Percentiles rank a stretch among this genome's conserved stretches.
Evolutionary conservation across 2,113 vertebrate species (phyloP).

Genomic region (Prunella fulvescens): DNA sequence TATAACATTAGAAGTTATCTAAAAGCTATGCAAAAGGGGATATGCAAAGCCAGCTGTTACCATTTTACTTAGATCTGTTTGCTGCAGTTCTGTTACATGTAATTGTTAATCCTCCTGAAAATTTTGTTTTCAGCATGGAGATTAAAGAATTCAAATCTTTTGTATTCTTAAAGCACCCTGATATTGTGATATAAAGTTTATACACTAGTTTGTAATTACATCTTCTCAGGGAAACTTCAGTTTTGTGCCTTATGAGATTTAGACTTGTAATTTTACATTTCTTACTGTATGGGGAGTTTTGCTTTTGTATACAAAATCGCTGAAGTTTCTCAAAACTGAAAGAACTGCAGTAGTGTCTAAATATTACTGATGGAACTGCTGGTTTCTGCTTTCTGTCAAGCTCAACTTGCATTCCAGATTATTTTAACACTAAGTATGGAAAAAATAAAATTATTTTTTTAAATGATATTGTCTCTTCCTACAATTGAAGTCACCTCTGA

Average conservation of each 20-base stretch:
- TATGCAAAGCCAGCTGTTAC: constrained; percentile 38
- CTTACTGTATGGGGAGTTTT: neutral
- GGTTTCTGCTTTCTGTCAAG: neutral
- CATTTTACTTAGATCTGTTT: neutral
- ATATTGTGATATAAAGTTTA: neutral
- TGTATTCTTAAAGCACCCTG: neutral
- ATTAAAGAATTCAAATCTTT: neutral
- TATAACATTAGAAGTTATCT: neutral
- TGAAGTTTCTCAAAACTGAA: neutral
- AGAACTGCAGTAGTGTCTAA: neutral
- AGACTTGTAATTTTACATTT: neutral
- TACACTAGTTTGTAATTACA: neutral
- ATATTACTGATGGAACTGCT: neutral
- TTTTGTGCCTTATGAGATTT: constrained; percentile 25
- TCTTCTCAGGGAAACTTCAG: constrained; percentile 67
- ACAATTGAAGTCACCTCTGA: neutral
- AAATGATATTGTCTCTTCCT: neutral
- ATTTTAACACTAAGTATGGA: neutral
- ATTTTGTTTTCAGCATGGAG: neutral
- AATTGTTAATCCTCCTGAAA: neutral
- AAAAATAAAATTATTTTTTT: constrained; percentile 51
- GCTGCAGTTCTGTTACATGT: neutral
- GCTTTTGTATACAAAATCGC: neutral
- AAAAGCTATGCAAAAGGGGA: neutral
- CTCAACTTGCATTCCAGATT: neutral